These are phyloP conservation scores for Heliangelus exortis DNA, from an alignment of 2,797 vertebrate genomes.

Conservation along the genomic window DNA sequence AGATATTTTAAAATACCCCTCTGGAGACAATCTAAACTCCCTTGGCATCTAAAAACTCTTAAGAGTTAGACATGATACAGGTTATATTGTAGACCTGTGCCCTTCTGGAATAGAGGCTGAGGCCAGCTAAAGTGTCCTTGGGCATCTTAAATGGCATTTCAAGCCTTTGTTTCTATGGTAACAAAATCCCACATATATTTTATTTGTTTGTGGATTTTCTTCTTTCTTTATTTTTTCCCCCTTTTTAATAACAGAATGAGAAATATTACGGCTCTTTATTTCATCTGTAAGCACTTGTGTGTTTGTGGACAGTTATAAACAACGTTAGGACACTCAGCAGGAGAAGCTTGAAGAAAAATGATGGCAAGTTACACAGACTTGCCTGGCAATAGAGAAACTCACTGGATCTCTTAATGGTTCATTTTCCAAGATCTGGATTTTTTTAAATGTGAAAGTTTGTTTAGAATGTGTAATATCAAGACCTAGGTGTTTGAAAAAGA, in stretches of 20 bases:
- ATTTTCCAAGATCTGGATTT: constrained; percentile 44
- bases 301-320: constrained; percentile 19
- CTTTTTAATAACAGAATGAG: background rate
- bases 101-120: background rate
- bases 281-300: constrained; percentile 7
- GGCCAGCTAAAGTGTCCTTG: background rate
- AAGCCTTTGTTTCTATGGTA: background rate
- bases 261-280: constrained; percentile 15
- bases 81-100: background rate
- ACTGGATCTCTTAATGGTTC: background rate
- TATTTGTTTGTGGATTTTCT: background rate
- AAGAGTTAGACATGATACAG: background rate
- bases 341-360: constrained; percentile 5
- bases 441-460: constrained; percentile 45
- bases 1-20: background rate
- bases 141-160: background rate
- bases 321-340: background rate
- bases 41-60: background rate
- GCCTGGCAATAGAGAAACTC: background rate
- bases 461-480: constrained; percentile 54
- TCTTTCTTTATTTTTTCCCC: background rate
- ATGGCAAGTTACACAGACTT: background rate
- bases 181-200: background rate
- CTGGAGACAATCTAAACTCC: background rate
- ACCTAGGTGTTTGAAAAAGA: constrained; percentile 55